Evolutionary conservation across 2,888 invertebrate genomes (phyloP), one percentile per base, ranked within the genome.

Genomic region (Drosophila borborema): DNA sequence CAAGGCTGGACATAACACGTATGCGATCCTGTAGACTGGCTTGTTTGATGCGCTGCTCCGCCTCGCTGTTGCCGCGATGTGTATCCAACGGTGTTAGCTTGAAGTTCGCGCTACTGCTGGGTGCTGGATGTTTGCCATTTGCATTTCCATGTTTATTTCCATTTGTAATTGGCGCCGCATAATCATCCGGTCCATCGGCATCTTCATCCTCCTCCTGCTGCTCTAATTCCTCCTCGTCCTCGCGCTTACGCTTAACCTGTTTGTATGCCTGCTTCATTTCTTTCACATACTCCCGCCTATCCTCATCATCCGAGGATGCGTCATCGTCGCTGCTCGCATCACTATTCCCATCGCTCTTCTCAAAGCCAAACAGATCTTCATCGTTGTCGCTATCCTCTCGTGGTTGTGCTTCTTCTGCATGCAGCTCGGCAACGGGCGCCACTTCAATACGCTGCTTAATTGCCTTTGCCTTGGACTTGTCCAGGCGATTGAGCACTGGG

Each of bases 401-500:
- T 0, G 86, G 74, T 64, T 92, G 83, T 5, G 84, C 89, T 68
- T 93, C 92, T n/a, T 92, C 91, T 1, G 91, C 92, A 40, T 92
- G 92, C 78, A 94, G 91, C 58, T 94, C 93, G 43, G 93, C 90
- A 31, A 94, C 94, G 90, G 94, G 93, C 70, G 95, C 94, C 14
- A 93, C 92, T 79, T 94, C 94, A 14, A 94, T 91, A 74, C 94
- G 94, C 87, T 95, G 94, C 72, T 94, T 94, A 31, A 95, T 91
- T 82, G 95, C 94, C 87, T 96, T 96, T 53, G 95, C 93, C 91
- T 95, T 95, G 14, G 93, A 94, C 91, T 96, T 97, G 81, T 97
- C 97, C 59, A 98, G 92, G 82, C 97, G 96, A 40, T 97, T 96
- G 43, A 99, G 94, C 6, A 98, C 97, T 23, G 98, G 98, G 92